Conservation (phyloP, 2,888 invertebrate genomes). For the Lamellibrachia satsuma region DNA sequence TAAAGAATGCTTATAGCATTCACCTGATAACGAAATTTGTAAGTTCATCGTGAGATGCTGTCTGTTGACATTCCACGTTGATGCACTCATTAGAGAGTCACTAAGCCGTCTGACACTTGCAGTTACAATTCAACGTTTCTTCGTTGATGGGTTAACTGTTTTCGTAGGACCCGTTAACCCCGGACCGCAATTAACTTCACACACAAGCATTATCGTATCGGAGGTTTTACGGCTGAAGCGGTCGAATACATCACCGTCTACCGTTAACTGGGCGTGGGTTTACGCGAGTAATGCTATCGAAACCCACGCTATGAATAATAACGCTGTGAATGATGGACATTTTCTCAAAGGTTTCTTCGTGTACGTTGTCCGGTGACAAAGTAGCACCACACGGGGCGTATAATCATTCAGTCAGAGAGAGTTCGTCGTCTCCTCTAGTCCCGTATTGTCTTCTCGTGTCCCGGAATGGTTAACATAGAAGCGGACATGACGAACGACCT, state of each 20-base stretch:
- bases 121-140: not conserved
- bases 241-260: not conserved
- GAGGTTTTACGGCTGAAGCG: not conserved
- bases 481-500: too few species aligned
- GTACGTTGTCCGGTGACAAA: too few species aligned
- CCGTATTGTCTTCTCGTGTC: too few species aligned
- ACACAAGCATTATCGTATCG: not conserved
- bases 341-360: too few species aligned
- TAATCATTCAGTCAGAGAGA: too few species aligned
- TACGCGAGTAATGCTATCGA: too few species aligned
- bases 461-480: too few species aligned
- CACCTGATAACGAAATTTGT: not conserved
- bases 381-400: too few species aligned
- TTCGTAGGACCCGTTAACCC: not conserved
- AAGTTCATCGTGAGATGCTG: not conserved
- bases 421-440: too few species aligned
- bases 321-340: too few species aligned
- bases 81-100: not conserved
- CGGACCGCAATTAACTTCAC: conserved; percentile 1
- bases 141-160: not conserved
- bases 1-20: not conserved
- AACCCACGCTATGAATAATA: too few species aligned
- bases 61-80: not conserved
- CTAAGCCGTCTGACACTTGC: not conserved
- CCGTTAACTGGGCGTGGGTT: not conserved